These are phyloP conservation scores for Microcebus ravelobensis DNA, from an alignment of 2,113 vertebrate genomes.

Conservation along the genomic window DNA sequence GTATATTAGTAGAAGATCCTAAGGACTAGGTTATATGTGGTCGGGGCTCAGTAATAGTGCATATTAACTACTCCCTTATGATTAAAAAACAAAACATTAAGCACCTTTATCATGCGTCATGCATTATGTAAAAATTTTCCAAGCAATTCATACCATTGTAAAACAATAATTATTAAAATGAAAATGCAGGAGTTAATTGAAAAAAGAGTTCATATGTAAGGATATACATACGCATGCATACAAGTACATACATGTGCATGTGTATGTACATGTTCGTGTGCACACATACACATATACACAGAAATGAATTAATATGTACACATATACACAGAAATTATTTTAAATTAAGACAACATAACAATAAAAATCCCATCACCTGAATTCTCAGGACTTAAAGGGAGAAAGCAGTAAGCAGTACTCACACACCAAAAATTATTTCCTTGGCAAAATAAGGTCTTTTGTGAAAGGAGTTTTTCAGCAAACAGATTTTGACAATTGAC, in stretches of 20 bases:
- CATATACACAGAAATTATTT: neutral
- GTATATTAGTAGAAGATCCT: neutral
- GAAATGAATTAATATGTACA: neutral
- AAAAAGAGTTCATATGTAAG: neutral
- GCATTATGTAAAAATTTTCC: neutral
- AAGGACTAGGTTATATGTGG: neutral
- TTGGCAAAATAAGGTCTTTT: constrained; percentile 64
- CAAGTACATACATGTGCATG: too few relatives aligned
- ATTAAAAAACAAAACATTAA: constrained; percentile 17
- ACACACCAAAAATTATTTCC: constrained; percentile 51
- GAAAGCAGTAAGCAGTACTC: constrained; percentile 25
- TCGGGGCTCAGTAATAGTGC: neutral
- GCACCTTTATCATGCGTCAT: neutral
- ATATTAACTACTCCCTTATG: neutral
- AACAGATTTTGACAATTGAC: constrained; percentile 73
- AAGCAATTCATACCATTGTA: neutral
- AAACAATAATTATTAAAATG: neutral
- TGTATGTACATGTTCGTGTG: too few relatives aligned
- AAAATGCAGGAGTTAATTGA: neutral
- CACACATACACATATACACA: neutral
- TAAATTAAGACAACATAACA: constrained; percentile 9
- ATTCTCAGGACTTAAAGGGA: neutral
- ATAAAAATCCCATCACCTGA: neutral
- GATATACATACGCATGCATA: too few relatives aligned
- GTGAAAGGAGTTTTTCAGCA: constrained; percentile 62